Conservation (phyloP, 2,888 invertebrate species). For the Chrysina gloriosa region DNA sequence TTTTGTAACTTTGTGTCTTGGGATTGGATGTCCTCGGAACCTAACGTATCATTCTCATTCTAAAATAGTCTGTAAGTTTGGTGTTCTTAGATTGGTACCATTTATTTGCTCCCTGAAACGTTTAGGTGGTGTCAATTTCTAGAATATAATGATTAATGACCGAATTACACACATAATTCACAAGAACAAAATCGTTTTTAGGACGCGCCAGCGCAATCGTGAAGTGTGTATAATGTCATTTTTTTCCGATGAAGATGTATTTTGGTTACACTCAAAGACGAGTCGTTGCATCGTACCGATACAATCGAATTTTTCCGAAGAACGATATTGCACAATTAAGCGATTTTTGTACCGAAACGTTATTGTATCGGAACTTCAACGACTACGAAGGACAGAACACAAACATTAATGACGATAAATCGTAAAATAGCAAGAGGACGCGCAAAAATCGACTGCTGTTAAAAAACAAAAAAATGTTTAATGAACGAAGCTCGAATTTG, state of each 20-base stretch:
- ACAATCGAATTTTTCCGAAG: neutral
- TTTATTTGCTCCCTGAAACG: constrained; percentile 41
- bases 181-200: neutral
- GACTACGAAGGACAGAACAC: neutral
- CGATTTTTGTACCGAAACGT: too few species aligned
- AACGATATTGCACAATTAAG: constrained; percentile 17
- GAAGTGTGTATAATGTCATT: neutral
- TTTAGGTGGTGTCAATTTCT: constrained; percentile 32
- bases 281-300: neutral
- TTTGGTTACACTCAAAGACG: neutral
- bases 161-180: constrained; percentile 9
- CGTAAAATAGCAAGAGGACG: constrained; percentile 34
- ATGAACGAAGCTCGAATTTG: constrained; percentile 58
- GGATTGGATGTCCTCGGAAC: constrained; percentile 24
- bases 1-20: constrained; percentile 16
- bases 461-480: constrained; percentile 37
- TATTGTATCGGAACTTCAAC: constrained; percentile 10
- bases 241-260: neutral
- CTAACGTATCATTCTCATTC: constrained; percentile 19
- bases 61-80: constrained; percentile 31
- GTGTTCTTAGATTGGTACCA: constrained; percentile 38
- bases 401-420: too few species aligned
- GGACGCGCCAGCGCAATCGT: neutral
- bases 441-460: too few species aligned
- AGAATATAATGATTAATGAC: constrained; percentile 26